Evolutionary conservation across 2,113 vertebrate genomes (phyloP), one percentile per base, ranked within the genome.

Genomic region (Sinocyclocheilus grahami): DNA sequence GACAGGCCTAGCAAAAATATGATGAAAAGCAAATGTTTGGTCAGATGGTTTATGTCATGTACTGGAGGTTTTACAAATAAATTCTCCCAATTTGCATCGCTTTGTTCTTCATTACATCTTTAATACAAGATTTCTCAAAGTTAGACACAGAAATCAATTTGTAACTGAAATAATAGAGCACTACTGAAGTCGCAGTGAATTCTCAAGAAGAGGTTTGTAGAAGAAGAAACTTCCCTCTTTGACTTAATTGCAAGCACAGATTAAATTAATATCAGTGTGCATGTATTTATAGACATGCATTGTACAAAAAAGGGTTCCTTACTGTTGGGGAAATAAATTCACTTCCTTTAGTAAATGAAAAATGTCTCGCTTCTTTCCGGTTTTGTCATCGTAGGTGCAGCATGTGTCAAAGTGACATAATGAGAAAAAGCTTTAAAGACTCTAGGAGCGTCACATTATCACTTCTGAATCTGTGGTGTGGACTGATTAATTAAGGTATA

Each of bases 1-100:
- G 92, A 92, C 92, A 89, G 87, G 85, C 86, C 22, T 51, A 33
- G 69, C 86, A 5, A 69, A 53, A 78, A 48, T 76, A 46, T 18
- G 58, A 81, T 18, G 22, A 81, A 37, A 65, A 65, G 37, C 60
- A 65, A 42, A 65, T 27, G 60, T 33, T 48, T 55, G 27, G 14
- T 78, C 48, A 33, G 51, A 10, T 55, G 76, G 2, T 77, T 53
- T 39, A 10, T 18, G 69, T 72, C 42, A 24, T 48, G 37, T 39
- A 22, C 71, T 65, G 5, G 24, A 71, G 16, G 14, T 71, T 69
- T 69, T 37, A 42, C 37, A 42, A 72, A 72, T 72, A 22, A 39
- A 42, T 42, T n/a, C 46, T 51, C n/a, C 6, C 11, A 75, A 8
- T 77, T 77, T 42, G 4, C 20, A 22, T 11, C 3, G 33, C 69